phyloP scores from a whole-genome alignment of 2,888 invertebrate species.

The Ennomos fuscantarius region DNA sequence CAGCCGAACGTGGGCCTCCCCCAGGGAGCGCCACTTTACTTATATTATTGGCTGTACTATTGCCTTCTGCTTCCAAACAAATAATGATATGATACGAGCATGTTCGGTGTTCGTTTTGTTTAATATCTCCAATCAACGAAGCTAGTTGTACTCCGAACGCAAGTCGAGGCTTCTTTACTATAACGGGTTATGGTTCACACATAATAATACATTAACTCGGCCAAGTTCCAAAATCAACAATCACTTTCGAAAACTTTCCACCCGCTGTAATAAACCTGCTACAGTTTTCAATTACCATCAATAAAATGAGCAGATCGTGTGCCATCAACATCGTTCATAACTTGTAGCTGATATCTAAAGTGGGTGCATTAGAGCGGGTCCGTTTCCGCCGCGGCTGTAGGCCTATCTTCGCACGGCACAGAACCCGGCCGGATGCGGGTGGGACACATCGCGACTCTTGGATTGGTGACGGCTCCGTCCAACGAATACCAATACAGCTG shows the following conservation, averaged over 20 bases:
- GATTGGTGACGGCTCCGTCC: too few relatives aligned
- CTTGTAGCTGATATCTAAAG: constrained; percentile 3
- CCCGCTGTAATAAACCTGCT: constrained; percentile 14
- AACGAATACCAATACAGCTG: too few relatives aligned
- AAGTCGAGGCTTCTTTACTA: too few relatives aligned
- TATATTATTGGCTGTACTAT: too few relatives aligned
- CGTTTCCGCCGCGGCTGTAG: constrained; percentile 13
- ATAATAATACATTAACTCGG: background rate
- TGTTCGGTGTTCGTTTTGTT: too few relatives aligned
- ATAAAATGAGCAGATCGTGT: constrained; percentile 21
- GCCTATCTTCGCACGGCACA: constrained; percentile 14
- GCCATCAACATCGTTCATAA: constrained; percentile 22
- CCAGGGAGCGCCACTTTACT: too few relatives aligned
- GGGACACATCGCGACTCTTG: background rate
- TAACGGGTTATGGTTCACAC: too few relatives aligned
- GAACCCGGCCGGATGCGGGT: constrained; percentile 3
- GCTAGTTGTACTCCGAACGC: too few relatives aligned
- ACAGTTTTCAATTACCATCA: constrained; percentile 30
- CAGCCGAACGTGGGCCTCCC: too few relatives aligned
- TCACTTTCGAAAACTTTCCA: constrained; percentile 17
- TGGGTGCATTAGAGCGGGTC: constrained; percentile 12
- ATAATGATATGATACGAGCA: too few relatives aligned
- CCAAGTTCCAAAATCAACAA: constrained; percentile 4
- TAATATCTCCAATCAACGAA: too few relatives aligned
- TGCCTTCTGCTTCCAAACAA: too few relatives aligned